phyloP scores from a whole-genome alignment of 2,113 vertebrate genomes.

The Hippocampus abdominalis region DNA sequence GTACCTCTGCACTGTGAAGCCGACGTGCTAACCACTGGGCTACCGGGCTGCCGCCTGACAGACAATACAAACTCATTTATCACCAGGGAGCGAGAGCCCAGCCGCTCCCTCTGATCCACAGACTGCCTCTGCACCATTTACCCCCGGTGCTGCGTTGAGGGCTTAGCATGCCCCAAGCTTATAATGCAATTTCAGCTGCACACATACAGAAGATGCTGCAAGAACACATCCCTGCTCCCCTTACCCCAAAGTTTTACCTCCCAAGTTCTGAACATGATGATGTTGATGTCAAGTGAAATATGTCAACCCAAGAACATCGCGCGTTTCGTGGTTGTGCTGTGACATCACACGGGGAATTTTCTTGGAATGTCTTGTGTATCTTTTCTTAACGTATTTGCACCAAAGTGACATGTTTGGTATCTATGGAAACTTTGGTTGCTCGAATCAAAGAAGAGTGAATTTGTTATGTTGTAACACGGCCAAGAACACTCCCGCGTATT shows the following conservation, averaged over 20 bases:
- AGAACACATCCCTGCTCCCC: slow-evolving; percentile 5
- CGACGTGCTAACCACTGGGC: too few species aligned
- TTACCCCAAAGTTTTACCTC: slow-evolving; percentile 23
- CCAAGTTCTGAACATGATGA: slow-evolving; percentile 1
- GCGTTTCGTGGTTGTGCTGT: slow-evolving; percentile 1
- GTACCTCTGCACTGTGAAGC: too few species aligned
- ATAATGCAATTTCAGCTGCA: slow-evolving; percentile 26
- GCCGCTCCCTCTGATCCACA: slow-evolving; percentile 73
- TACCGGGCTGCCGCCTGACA: too few species aligned
- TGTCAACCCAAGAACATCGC: not conserved
- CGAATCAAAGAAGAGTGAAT: not conserved
- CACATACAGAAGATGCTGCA: slow-evolving; percentile 3
- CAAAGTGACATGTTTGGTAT: slow-evolving; percentile 12
- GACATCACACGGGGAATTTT: slow-evolving; percentile 33
- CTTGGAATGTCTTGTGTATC: not conserved
- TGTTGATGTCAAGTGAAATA: slow-evolving; percentile 10
- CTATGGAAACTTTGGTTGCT: not conserved
- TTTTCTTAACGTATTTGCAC: not conserved
- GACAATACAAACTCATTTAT: slow-evolving; percentile 98
- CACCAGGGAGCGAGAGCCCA: slow-evolving; percentile 67
- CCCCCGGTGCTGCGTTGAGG: slow-evolving; percentile 19
- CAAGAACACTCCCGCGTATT: not conserved
- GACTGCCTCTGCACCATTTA: slow-evolving; percentile 66
- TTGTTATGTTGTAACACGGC: not conserved
- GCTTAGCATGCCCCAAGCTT: slow-evolving; percentile 19